phyloP scores from a whole-genome alignment of 2,797 vertebrate genomes.

The Chaetodon trifasciatus region DNA sequence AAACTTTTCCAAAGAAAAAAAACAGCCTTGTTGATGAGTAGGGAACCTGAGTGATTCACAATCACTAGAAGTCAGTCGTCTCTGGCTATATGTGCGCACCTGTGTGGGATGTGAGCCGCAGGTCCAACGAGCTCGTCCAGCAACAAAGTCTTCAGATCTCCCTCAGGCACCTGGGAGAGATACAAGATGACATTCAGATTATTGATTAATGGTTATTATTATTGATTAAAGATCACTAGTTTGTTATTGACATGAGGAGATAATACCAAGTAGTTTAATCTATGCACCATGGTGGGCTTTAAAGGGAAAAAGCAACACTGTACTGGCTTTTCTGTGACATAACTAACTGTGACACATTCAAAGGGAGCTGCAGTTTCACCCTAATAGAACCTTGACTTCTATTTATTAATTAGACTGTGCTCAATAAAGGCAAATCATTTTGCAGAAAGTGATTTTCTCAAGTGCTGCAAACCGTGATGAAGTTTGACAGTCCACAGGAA shows the following conservation, averaged over 20 bases:
- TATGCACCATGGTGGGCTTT: neutral
- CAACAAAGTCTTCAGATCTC: slow-evolving; percentile 49
- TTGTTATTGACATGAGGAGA: neutral
- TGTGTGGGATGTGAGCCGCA: slow-evolving; percentile 14
- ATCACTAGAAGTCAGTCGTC: neutral
- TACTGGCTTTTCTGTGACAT: slow-evolving; percentile 1
- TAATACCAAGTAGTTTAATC: neutral
- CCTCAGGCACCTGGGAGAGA: slow-evolving; percentile 59
- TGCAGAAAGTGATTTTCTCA: slow-evolving; percentile 30
- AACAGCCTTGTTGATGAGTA: slow-evolving; percentile 23
- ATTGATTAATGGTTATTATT: neutral
- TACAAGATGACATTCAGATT: neutral
- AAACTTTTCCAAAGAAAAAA: slow-evolving; percentile 54
- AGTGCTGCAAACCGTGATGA: slow-evolving; percentile 42
- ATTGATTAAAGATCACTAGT: neutral
- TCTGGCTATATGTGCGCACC: slow-evolving; percentile 45
- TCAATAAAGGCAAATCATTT: slow-evolving; percentile 32
- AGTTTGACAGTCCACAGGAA: slow-evolving; percentile 43
- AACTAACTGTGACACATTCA: slow-evolving; percentile 9
- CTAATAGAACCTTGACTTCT: neutral
- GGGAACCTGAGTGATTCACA: neutral
- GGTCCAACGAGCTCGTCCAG: slow-evolving; percentile 50
- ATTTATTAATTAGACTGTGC: slow-evolving; percentile 27
- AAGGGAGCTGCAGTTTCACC: neutral
- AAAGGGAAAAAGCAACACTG: neutral